Base-by-base conservation (phyloP, 2,113 vertebrate genomes). In the Rhynchopsitta pachyrhyncha region DNA sequence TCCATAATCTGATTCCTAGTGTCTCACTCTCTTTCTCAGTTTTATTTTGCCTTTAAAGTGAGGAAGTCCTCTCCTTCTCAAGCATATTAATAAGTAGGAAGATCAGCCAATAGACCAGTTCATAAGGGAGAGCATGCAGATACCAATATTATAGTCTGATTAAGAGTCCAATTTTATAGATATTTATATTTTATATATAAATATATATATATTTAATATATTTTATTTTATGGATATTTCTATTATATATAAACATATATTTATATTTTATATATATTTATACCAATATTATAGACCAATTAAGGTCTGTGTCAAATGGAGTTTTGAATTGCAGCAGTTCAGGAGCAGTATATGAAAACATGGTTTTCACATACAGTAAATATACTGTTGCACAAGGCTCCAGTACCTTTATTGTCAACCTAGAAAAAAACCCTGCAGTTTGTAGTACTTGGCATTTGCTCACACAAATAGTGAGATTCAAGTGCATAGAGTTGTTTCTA, bases 371-470 rank as follows among this genome's bases (percentile, higher is more conserved):
- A 19, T 10, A 29, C 8, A 35, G 9, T 10, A 67, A 53, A 19
- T 27, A 42, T 18, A 39, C 5, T 3, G 6, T 41, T 68, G 46
- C 29, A 78, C 23, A 33, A 44, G 35, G 15, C 35, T 90, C 41
- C 17, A 33, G 29, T 22, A 27, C 18, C 28, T 87, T 46, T n/a
- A 33, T 17, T 73, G 11, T 25, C 13, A 68, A 22, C 22, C 49
- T 53, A 27, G 25, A n/a, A 35, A 27, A 39, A 81, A 60, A 12
- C 0, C 2, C 13, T 70, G 0, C 6, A 11, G 6, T 6, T 13
- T 2, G 3, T 14, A 41, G 28, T 49, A 16, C 7, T 62, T 1
- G 0, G 24, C 25, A 22, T 37, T 73, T 60, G 10, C 16, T 75
- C 46, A 55, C 17, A 46, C 7, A 35, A 52, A 25, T 13, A 44